Percentiles rank a stretch among this genome's conserved stretches.
These are phyloP conservation scores for Cosmorhoe ocellata DNA, from an alignment of 2,888 invertebrate species.

Conservation along the genomic window DNA sequence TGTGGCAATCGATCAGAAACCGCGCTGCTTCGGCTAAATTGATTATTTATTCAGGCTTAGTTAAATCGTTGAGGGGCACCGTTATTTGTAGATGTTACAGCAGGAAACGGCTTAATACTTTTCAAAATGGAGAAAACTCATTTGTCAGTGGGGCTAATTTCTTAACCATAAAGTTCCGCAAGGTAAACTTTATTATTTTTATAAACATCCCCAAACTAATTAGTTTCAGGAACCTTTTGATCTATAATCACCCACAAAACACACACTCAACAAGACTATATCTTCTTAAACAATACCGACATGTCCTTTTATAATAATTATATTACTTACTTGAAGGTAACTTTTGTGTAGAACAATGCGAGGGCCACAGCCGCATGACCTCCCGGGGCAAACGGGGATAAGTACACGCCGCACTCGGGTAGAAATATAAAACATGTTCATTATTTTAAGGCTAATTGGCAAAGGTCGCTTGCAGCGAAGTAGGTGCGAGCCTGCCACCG, in stretches of 20 bases:
- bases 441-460: conserved; percentile 83
- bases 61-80: conserved; percentile 71
- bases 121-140: conserved; percentile 42
- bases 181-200: neutral
- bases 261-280: conserved; percentile 44
- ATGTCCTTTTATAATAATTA: conserved; percentile 63
- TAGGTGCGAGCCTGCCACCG: conserved; percentile 67
- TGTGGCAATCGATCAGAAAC: conserved; percentile 80
- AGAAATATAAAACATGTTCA: conserved; percentile 83
- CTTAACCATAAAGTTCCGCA: conserved; percentile 24
- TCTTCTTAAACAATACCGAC: conserved; percentile 49
- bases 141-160: conserved; percentile 56
- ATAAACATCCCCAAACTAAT: neutral
- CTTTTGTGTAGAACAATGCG: conserved; percentile 58
- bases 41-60: conserved; percentile 79
- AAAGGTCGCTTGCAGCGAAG: conserved; percentile 76
- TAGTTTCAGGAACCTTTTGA: too few species aligned
- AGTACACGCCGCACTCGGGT: conserved; percentile 76
- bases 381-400: conserved; percentile 77
- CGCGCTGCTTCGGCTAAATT: conserved; percentile 72
- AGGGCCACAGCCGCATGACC: conserved; percentile 71
- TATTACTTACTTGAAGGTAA: conserved; percentile 58
- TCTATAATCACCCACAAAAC: too few species aligned
- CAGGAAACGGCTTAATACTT: conserved; percentile 68
- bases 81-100: conserved; percentile 70